Conservation (phyloP, 2,888 invertebrate species). For the Plebejus melissa region DNA sequence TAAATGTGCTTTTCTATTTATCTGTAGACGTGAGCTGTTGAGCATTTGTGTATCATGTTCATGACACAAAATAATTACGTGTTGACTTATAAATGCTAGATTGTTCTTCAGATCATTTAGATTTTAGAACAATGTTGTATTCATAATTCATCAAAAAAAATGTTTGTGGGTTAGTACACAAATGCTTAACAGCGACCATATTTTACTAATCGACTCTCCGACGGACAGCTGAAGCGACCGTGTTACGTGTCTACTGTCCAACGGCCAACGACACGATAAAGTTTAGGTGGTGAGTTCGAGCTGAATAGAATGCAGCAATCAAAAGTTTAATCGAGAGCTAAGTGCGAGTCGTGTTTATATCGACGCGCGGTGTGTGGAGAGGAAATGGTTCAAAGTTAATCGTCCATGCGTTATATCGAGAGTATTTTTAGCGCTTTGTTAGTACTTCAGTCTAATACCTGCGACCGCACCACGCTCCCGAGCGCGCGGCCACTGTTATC, state of each 20-base stretch:
- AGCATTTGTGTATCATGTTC: no score
- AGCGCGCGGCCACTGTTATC: conserved; percentile 1
- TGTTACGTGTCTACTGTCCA: background rate
- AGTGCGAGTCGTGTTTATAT: conserved; percentile 5
- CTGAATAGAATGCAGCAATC: background rate
- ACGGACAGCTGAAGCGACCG: background rate
- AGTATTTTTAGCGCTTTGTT: conserved; percentile 9
- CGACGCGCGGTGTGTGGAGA: background rate
- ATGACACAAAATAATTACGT: no score
- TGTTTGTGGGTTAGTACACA: no score
- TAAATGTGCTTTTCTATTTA: no score
- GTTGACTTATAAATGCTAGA: no score
- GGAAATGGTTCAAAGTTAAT: conserved; percentile 2
- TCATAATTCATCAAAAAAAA: no score
- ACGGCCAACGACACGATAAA: background rate
- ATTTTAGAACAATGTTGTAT: no score
- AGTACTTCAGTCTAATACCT: background rate
- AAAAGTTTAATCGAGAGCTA: background rate
- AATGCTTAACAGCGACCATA: no score
- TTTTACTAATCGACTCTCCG: background rate
- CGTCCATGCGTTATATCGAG: background rate
- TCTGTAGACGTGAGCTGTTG: no score
- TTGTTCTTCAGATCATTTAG: no score
- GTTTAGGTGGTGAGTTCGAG: background rate
- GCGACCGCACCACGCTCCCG: background rate